These are phyloP conservation scores for Drosophila lowei DNA, from an alignment of 1,140 invertebrate species.

Conservation along the genomic window DNA sequence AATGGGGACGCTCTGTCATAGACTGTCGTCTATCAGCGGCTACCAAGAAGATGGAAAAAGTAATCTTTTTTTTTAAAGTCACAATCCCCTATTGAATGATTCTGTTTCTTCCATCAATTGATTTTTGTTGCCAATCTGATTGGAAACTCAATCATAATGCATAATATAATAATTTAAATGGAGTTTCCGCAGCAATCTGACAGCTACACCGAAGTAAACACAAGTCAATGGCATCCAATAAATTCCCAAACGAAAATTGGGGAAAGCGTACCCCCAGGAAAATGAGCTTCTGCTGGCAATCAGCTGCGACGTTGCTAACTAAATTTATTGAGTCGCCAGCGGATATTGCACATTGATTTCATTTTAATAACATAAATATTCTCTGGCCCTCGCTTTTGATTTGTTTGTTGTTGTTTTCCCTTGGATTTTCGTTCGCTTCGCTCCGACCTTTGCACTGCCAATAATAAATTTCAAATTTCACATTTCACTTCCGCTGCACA, in stretches of 20 bases:
- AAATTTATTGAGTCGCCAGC: constrained; percentile 57
- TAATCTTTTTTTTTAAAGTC: not conserved
- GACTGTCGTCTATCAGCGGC: too few species aligned
- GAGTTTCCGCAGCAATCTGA: constrained; percentile 10
- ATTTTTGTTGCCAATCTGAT: constrained; percentile 8
- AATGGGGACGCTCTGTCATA: too few species aligned
- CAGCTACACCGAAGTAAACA: constrained; percentile 24
- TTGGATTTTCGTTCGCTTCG: not conserved
- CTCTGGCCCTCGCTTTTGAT: not conserved
- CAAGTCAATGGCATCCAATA: constrained; percentile 32
- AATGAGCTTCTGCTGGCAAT: constrained; percentile 28
- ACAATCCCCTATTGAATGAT: not conserved
- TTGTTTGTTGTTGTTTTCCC: constrained; percentile 6
- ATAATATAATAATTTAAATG: constrained; percentile 25
- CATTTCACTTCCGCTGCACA: constrained; percentile 70
- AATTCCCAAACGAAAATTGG: constrained; percentile 24
- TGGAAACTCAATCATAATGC: constrained; percentile 7
- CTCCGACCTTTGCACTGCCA: constrained; percentile 39
- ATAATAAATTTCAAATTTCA: constrained; percentile 73
- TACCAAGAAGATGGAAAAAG: not conserved
- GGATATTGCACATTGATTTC: constrained; percentile 68
- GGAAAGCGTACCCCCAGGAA: constrained; percentile 5
- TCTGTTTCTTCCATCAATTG: too few species aligned
- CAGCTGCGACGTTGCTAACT: constrained; percentile 37
- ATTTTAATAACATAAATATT: constrained; percentile 68